A percentile compares a stretch with the other conserved stretches of the same genome.
These are phyloP conservation scores for Diorhabda sublineata DNA, from an alignment of 1,140 invertebrate genomes.

Conservation along the genomic window DNA sequence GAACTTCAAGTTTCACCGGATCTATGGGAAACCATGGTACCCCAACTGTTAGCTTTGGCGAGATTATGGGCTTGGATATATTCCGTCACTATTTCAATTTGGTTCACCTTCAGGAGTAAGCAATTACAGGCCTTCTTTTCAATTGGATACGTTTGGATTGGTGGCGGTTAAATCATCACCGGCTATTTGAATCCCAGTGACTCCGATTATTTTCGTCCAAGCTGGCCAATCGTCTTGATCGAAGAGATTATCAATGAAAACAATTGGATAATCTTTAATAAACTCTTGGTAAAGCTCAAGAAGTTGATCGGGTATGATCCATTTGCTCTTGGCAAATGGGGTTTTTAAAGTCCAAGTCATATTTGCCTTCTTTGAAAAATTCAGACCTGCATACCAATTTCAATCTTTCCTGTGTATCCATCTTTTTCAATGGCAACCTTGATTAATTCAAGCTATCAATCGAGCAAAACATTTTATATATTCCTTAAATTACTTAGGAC, in stretches of 20 bases:
- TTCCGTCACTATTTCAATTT: conserved; percentile 97
- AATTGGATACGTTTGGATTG: conserved; percentile 92
- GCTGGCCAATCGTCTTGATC: conserved; percentile 97
- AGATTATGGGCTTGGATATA: conserved; percentile 92
- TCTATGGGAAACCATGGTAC: conserved; percentile 97
- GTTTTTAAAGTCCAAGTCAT: conserved; percentile 99
- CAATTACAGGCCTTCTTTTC: conserved; percentile 98
- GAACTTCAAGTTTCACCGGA: conserved; percentile 99
- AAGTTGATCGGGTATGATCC: conserved; percentile 76
- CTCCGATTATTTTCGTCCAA: conserved; percentile 78
- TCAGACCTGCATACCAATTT: conserved; percentile 99
- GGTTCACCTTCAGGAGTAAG: conserved; percentile 95
- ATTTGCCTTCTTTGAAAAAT: conserved; percentile 79
- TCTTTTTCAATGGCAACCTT: conserved; percentile 89
- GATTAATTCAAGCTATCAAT: conserved; percentile 67
- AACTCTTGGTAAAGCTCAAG: conserved; percentile 86
- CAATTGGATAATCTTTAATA: conserved; percentile 91
- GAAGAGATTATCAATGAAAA: conserved; percentile 98
- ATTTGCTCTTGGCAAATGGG: conserved; percentile 72
- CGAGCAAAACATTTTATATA: too few relatives aligned
- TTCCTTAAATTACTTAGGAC: too few relatives aligned
- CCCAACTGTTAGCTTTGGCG: conserved; percentile 94
- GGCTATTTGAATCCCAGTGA: conserved; percentile 84
- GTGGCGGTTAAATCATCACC: conserved; percentile 96
- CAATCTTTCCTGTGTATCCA: conserved; percentile 88